Evolutionary conservation across 2,113 vertebrate genomes (phyloP), one percentile per base, ranked within the genome.

Genomic region (Asarcornis scutulata): DNA sequence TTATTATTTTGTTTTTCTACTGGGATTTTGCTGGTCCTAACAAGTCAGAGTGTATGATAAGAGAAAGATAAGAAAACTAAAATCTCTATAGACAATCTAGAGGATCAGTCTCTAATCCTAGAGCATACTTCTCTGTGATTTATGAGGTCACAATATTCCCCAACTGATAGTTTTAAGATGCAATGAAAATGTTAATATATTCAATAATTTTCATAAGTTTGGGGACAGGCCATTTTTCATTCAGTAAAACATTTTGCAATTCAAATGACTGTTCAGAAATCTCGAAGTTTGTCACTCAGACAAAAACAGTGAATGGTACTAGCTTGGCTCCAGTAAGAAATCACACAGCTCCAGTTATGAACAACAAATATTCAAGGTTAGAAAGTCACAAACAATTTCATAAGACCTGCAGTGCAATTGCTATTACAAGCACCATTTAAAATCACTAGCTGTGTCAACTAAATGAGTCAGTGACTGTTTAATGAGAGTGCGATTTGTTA

Each of bases 391-490:
- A 88, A 83, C 64, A 75, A 78, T 76, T 91, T 91, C 63, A 62
- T 73, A 94, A 89, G 22, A 32, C 40, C 23, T 25, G 58, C 68
- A n/a, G 40, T 82, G 18, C 42, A 82, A 48, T 31, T 85, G 25
- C 31, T 63, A 36, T 50, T 71, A 40, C 17, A 69, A 89, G 34
- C 48, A 66, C 20, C 25, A 58, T 83, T 92, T 69, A 64, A 88
- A 91, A 58, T 83, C 53, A 85, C 58, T 87, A 42, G 11, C n/a
- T 94, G 13, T 84, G 81, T 79, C 53, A 91, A 58, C 42, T 76
- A 75, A 63, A 71, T 85, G 77, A 93, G 66, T 89, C 77, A 91
- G 71, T 69, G 17, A 69, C 42, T 74, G 36, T 87, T 91, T 92
- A 94, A 79, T 0, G 0, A 82, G 62, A 68, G 29, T 36, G 18